phyloP scores from a whole-genome alignment of 2,888 invertebrate species.

The Agrotis segetum region DNA sequence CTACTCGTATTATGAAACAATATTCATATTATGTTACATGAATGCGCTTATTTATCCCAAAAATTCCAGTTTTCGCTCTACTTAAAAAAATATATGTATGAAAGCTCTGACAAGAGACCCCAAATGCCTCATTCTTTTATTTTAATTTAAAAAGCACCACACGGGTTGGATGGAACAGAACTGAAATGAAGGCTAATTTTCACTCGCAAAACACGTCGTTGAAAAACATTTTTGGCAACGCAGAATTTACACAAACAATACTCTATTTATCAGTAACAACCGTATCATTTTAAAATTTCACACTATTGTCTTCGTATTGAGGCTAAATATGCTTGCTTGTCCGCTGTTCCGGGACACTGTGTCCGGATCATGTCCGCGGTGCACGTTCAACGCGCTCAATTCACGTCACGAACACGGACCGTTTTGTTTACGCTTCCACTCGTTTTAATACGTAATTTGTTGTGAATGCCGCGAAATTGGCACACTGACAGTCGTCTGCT shows the following conservation, averaged over 20 bases:
- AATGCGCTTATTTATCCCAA: background rate
- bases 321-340: constrained; percentile 16
- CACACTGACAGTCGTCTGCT: constrained; percentile 86
- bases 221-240: background rate
- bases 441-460: constrained; percentile 90
- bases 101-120: background rate
- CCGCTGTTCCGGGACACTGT: constrained; percentile 55
- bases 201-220: background rate
- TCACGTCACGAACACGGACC: constrained; percentile 89
- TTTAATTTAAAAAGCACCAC: background rate
- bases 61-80: background rate
- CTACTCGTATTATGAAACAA: background rate
- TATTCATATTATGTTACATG: background rate
- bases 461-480: constrained; percentile 89
- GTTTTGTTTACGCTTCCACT: constrained; percentile 90
- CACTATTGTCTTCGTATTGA: constrained; percentile 11
- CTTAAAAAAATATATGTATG: background rate
- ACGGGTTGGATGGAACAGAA: background rate
- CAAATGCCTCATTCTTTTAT: constrained; percentile 2
- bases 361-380: constrained; percentile 56
- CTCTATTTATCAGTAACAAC: constrained; percentile 5
- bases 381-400: constrained; percentile 79
- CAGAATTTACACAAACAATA: constrained; percentile 12
- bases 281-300: constrained; percentile 6
- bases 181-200: background rate